Evolutionary conservation across 1,140 invertebrate species (phyloP), one percentile per base, ranked within the genome.

Genomic region (Cepaea nemoralis): DNA sequence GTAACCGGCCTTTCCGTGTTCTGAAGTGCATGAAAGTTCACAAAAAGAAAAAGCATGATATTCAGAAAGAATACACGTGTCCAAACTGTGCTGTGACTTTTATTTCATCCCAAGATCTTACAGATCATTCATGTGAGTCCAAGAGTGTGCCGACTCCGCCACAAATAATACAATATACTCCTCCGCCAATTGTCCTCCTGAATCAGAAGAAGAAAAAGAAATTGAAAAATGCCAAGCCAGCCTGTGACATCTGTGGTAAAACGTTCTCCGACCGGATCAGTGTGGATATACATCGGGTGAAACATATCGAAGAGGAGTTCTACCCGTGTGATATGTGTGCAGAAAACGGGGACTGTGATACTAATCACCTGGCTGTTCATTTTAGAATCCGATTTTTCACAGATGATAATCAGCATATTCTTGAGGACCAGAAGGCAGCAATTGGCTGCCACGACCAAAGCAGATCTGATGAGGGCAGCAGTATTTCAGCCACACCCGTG

Each of bases 1-100:
- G 76, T 27, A 59, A 48, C 50, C 76, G 76, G 6, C 76, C 76
- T 5, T 77, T 77, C 55, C 76, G 76, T n/a, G 76, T 77, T 35
- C 76, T 77, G 12, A 77, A 77, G 55, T 77, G 76, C 40, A 77
- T 77, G 76, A 77, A 77, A 55, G 76, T 77, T 1, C 76, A 77
- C 33, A 77, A 77, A 55, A 77, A 77, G 40, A 77, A 77, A 42
- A 77, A 77, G 40, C 76, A 77, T n/a, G 76, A 42, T 1, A 77
- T 77, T 19, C 5, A 66, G 35, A 77, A 77, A 48, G 76, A 77
- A 6, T 66, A 55, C 37, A 77, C 76, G 10, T 77, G 76, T 40
- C 76, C 35, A 10, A 77, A 35, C 22, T 77, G 76, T 40, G 37
- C 76, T 39, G 55, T 77, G 35, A 63, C 76, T 6, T 77, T 63